Evolutionary conservation across 1,140 invertebrate genomes (phyloP).

Genomic region (Papilio glaucus): DNA sequence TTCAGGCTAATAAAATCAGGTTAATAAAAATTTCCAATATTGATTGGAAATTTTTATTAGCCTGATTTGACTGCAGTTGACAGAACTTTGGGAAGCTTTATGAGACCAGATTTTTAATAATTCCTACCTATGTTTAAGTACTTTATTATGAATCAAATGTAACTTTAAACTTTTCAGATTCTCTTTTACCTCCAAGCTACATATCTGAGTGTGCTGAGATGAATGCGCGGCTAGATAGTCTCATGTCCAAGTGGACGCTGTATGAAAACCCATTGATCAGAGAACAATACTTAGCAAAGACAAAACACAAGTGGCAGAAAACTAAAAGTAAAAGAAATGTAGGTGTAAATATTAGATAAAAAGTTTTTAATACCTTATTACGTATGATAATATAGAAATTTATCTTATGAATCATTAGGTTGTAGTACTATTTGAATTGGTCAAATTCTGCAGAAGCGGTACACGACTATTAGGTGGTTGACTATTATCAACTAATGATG

Average conservation of each 20-base stretch:
- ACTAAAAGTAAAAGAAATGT: slow-evolving; percentile 71
- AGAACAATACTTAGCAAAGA: slow-evolving; percentile 65
- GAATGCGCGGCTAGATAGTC: slow-evolving; percentile 67
- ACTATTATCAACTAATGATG: too few species aligned
- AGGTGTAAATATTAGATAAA: slow-evolving; percentile 48
- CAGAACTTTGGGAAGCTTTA: too few species aligned
- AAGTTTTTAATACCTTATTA: too few species aligned
- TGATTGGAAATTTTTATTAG: too few species aligned
- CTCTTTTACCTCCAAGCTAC: slow-evolving; percentile 67
- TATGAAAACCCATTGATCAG: slow-evolving; percentile 73
- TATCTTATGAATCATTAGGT: not conserved
- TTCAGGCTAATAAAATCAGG: too few species aligned
- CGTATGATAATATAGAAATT: too few species aligned
- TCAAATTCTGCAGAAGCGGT: too few species aligned
- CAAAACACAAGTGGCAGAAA: slow-evolving; percentile 63
- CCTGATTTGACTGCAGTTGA: too few species aligned
- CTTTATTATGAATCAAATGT: slow-evolving; percentile 33
- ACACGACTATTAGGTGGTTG: too few species aligned
- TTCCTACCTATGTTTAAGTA: too few species aligned
- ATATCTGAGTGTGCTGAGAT: slow-evolving; percentile 72
- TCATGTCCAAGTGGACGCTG: slow-evolving; percentile 73
- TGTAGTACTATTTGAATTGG: not conserved
- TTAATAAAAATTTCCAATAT: too few species aligned
- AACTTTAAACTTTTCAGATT: slow-evolving; percentile 58
- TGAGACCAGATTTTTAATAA: too few species aligned